phyloP scores from a whole-genome alignment of 2,113 vertebrate species.

The Sebastes schlegelii region DNA sequence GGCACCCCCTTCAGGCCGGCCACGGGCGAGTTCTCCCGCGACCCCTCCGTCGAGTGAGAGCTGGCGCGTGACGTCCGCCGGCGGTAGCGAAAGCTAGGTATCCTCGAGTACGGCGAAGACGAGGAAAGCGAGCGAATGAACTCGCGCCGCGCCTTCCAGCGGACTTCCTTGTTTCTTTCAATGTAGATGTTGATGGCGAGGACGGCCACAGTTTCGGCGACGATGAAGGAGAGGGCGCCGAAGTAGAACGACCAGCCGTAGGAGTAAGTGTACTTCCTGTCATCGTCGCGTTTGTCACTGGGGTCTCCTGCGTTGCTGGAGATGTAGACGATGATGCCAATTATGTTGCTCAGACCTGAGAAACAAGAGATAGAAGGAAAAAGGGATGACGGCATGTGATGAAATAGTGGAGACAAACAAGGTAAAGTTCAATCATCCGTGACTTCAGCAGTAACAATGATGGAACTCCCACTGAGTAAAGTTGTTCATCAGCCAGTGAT shows the following conservation, averaged over 20 bases:
- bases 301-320: slow-evolving; percentile 98
- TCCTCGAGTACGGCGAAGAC: slow-evolving; percentile 95
- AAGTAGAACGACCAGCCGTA: slow-evolving; percentile 99
- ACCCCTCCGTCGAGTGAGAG: slow-evolving; percentile 93
- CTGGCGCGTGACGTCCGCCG: slow-evolving; percentile 91
- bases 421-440: neutral
- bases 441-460: neutral
- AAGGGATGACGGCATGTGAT: neutral
- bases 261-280: slow-evolving; percentile 96
- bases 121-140: slow-evolving; percentile 92
- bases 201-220: slow-evolving; percentile 96
- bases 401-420: neutral
- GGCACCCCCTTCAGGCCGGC: slow-evolving; percentile 88
- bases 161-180: slow-evolving; percentile 95
- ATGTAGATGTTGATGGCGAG: slow-evolving; percentile 99
- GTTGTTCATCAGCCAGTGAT: no score
- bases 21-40: slow-evolving; percentile 90
- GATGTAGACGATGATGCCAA: slow-evolving; percentile 99
- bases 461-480: neutral
- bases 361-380: slow-evolving; percentile 7
- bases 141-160: slow-evolving; percentile 90
- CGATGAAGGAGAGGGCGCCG: slow-evolving; percentile 96
- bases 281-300: slow-evolving; percentile 94
- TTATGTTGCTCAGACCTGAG: slow-evolving; percentile 97
- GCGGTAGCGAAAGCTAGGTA: slow-evolving; percentile 95